Base-by-base conservation (phyloP, 2,797 vertebrate species). In the Ibycter americanus region DNA sequence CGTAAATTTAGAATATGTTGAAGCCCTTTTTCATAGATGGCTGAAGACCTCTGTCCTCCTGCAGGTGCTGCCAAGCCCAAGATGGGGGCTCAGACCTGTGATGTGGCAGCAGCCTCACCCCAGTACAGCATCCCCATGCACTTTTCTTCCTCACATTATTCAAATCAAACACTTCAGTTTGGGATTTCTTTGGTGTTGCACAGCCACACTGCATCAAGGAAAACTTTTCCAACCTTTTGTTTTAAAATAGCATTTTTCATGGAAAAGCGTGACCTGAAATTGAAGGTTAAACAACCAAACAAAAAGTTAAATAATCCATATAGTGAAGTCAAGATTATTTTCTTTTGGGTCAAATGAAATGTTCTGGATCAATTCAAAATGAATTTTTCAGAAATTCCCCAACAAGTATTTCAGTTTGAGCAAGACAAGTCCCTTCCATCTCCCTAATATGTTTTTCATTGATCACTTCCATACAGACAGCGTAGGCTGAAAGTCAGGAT, bases 391-490 rank as follows among this genome's bases (percentile, higher is more conserved):
- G 84, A 95, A 93, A 85, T 71, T 21, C 27, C 59, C 25, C 82
- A 73, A 63, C 63, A 92, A 77, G 62, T 83, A 67, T 86, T 96
- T 96, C 61, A 63, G 68, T 89, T 90, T 78, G 94, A 91, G 74
- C 67, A 85, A 89, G 93, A 96, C 94, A 95, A 67, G 91, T 88
- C 79, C 56, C 61, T 91, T 96, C 91, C 89, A 93, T 96, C 95
- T 96, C 84, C 72, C 79, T 96, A 95, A 97, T 42, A 13, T 74
- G 68, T 72, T 97, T 96, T 93, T 49, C 84, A 96, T 96, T 86
- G 96, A 95, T 96, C 82, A 38, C 23, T 87, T 82, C 67, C 59
- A 63, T 47, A 87, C 27, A 83, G 76, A 63, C n/a, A 74, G 63
- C 38, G 15, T 16, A 67, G 70, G 68, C 34, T 68, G 68, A 62